A percentile compares a stretch with the other conserved stretches of the same genome.
Conservation (phyloP, 2,797 vertebrate species). For the Trachops cirrhosus region DNA sequence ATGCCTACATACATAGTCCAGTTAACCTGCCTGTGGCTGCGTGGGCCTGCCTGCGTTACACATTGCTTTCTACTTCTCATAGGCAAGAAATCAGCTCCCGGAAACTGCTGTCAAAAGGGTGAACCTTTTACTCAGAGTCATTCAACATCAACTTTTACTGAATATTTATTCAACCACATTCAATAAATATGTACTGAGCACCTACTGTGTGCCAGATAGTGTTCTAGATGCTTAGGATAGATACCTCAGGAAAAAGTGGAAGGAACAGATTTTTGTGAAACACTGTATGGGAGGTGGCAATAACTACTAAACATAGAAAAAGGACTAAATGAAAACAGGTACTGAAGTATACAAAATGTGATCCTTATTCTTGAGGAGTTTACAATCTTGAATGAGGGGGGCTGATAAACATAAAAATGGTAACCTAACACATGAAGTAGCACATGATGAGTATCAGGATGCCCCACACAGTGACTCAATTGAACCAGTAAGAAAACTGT, state of each 20-base stretch:
- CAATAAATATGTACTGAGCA: not conserved
- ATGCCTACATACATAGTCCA: not conserved
- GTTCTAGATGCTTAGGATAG: not conserved
- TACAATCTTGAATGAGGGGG: not conserved
- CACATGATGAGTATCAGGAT: not conserved
- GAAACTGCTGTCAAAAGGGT: not conserved
- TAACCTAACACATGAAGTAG: not conserved
- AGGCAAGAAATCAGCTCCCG: not conserved
- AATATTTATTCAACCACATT: not conserved
- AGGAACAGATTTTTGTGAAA: not conserved
- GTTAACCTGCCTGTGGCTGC: no score
- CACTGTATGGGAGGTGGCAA: not conserved
- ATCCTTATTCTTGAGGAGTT: not conserved
- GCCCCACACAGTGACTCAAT: not conserved
- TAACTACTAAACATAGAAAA: not conserved
- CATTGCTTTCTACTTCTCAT: not conserved
- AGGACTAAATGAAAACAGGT: not conserved
- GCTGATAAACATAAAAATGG: not conserved
- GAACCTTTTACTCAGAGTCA: not conserved
- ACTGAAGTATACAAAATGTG: not conserved
- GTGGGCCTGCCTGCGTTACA: accelerated
- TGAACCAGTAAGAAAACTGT: not conserved
- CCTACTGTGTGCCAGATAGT: not conserved
- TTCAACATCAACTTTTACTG: not conserved
- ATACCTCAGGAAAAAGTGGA: not conserved